Conservation (phyloP, 2,797 vertebrate genomes). For the Florisuga fusca region DNA sequence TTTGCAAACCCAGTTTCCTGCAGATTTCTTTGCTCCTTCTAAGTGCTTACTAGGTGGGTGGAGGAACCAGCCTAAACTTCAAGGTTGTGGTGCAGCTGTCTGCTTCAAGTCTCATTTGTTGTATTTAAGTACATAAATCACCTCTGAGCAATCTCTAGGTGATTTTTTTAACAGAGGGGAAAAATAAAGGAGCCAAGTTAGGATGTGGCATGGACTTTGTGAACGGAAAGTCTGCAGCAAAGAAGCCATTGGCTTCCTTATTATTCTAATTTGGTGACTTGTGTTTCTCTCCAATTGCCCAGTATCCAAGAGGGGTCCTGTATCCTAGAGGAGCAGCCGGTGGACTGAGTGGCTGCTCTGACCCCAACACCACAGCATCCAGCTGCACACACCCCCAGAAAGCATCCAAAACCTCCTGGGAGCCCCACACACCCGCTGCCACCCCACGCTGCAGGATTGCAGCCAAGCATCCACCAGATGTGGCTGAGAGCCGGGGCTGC, state of each 20-base stretch:
- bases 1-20: not conserved
- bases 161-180: not conserved
- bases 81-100: not conserved
- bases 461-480: not conserved
- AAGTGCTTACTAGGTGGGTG: not conserved
- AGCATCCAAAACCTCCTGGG: accelerated
- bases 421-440: accelerated
- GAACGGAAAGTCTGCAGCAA: not conserved
- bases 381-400: not conserved
- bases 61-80: not conserved
- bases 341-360: not conserved
- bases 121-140: not conserved
- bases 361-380: not conserved
- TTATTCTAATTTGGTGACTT: accelerated
- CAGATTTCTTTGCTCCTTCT: not conserved
- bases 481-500: not conserved
- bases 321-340: accelerated
- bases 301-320: no score
- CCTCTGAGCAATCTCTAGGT: not conserved
- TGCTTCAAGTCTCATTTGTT: not conserved
- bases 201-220: not conserved
- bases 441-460: accelerated
- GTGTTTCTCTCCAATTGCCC: not conserved
- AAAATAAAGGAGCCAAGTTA: not conserved
- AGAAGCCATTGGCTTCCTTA: not conserved